Evolutionary conservation across 64 coral and sea anemone genomes (phyloP).

Genomic region (Acropora yongei): DNA sequence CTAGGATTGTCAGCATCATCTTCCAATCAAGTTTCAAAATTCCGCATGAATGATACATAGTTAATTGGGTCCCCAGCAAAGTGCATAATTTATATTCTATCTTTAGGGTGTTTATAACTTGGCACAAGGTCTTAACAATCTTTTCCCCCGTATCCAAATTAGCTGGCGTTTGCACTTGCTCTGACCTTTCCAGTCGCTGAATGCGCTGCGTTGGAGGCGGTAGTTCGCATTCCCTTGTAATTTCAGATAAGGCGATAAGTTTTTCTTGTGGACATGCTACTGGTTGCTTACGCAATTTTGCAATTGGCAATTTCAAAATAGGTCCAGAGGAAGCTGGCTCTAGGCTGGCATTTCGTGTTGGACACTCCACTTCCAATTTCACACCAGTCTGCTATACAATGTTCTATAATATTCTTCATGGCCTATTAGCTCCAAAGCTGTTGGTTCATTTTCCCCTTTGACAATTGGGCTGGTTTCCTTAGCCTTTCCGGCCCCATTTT

Average conservation of each 20-base stretch:
- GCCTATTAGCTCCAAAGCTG: background rate
- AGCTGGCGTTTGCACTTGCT: background rate
- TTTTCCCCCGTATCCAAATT: constrained; percentile 42
- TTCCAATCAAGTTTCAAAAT: constrained; percentile 67
- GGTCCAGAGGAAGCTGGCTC: background rate
- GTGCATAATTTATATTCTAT: constrained; percentile 70
- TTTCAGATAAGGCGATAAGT: no score
- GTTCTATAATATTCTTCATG: no score
- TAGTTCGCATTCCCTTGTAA: no score
- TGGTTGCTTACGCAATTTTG: no score
- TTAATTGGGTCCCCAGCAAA: constrained; percentile 58
- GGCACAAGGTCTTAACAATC: constrained; percentile 27
- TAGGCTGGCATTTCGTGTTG: background rate
- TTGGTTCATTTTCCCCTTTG: background rate
- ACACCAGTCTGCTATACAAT: background rate
- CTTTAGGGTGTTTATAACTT: constrained; percentile 61
- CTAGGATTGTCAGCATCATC: constrained; percentile 41
- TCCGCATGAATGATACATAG: constrained; percentile 63
- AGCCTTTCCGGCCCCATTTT: background rate
- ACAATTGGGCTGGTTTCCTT: background rate
- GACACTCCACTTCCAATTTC: background rate
- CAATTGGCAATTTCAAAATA: background rate
- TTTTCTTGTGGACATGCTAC: no score
- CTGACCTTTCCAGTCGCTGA: no score
- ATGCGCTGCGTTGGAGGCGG: no score